Evolutionary conservation across 2,113 vertebrate species (phyloP), one percentile per base, ranked within the genome.

Genomic region (Onychorhynchus coronatus): DNA sequence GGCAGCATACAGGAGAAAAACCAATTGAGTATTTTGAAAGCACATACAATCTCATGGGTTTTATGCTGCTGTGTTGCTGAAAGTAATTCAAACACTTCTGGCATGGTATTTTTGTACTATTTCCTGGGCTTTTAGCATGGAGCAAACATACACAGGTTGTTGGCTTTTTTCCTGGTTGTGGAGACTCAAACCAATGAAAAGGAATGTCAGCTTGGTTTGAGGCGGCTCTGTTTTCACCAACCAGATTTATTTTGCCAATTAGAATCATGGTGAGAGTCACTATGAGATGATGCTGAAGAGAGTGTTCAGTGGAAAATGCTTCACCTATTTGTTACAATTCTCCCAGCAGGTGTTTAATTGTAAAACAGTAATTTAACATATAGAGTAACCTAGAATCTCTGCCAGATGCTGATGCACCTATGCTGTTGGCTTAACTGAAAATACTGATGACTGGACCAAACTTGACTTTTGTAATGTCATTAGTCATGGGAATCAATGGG

Each of bases 301-400:
- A 72, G 70, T 68, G 20, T 89, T 95, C 76, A 75, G 42, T 84
- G 76, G 68, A 95, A 97, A 92, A 85, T 50, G 61, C 31, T 95
- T 87, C 61, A 75, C 52, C 35, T 85, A 52, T 87, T 91, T 95
- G 70, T 95, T 91, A 75, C 77, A 81, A 85, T 92, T 96, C 77
- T 94, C 89, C n/a, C 87, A 68, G 73, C 72, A 88, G 80, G 80
- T 68, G 74, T 85, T 93, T 50, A 58, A 49, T 62, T 89, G 53
- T 89, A 95, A 95, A 95, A 68, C 42, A 73, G 87, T 95, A 94
- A 96, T 96, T 93, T 94, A 89, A 88, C 53, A 66, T 92, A 95
- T 53, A 89, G 85, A 95, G 49, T 91, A 96, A 96, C 78, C 66
- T 82, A 91, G 77, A 95, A 92, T 95, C 78, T 91, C 42, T 85